Conservation (phyloP, 1,140 invertebrate genomes). For the Euwallacea similis region DNA sequence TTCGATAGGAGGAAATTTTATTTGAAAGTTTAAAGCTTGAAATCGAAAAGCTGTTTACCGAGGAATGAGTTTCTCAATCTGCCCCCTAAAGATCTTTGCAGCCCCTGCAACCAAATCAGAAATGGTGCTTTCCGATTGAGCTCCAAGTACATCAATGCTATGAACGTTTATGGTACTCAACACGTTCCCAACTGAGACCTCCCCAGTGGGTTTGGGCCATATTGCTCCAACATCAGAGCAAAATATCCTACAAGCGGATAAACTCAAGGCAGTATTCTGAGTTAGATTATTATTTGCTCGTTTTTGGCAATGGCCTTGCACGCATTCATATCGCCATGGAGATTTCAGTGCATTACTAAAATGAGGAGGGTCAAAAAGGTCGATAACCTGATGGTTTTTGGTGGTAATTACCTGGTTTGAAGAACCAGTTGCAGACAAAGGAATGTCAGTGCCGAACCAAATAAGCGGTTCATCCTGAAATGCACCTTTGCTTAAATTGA, state of each 20-base stretch:
- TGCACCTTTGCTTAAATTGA: too few species aligned
- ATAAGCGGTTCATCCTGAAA: constrained; percentile 21
- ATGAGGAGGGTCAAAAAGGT: not conserved
- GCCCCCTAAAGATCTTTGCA: constrained; percentile 46
- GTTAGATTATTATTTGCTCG: constrained; percentile 55
- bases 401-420: constrained; percentile 2
- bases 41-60: not conserved
- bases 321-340: constrained; percentile 62
- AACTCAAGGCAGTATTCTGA: constrained; percentile 57
- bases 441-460: constrained; percentile 3
- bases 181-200: constrained; percentile 60
- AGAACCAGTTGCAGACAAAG: not conserved
- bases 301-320: constrained; percentile 59
- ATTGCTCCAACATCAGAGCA: constrained; percentile 63
- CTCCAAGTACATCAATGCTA: constrained; percentile 57
- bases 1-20: too few species aligned
- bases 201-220: constrained; percentile 73
- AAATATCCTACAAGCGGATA: constrained; percentile 64
- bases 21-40: not conserved
- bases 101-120: constrained; percentile 56
- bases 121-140: constrained; percentile 51
- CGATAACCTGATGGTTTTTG: not conserved
- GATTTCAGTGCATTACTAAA: constrained; percentile 23
- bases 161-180: constrained; percentile 64
- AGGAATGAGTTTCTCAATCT: constrained; percentile 51